Evolutionary conservation across 2,113 vertebrate species (phyloP).

Genomic region (Corvus moneduloides): DNA sequence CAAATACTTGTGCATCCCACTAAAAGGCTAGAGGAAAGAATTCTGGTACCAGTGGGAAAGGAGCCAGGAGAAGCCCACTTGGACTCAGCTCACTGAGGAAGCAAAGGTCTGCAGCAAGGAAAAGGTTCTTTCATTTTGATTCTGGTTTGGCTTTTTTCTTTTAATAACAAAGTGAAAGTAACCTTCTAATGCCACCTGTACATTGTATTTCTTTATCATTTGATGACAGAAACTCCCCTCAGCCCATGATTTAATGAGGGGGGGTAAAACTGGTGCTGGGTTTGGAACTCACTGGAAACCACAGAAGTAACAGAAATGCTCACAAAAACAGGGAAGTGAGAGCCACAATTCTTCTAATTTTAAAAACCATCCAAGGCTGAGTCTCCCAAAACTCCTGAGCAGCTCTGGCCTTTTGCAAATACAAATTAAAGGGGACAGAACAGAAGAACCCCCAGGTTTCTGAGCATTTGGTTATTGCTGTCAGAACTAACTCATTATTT

Average conservation of each 20-base stretch:
- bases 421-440: neutral
- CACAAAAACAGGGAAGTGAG: neutral
- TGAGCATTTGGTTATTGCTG: neutral
- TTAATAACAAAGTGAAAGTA: neutral
- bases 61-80: neutral
- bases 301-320: neutral
- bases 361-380: neutral
- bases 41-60: neutral
- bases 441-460: neutral
- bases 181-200: neutral
- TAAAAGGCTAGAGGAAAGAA: neutral
- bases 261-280: neutral
- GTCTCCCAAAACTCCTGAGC: neutral
- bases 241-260: neutral
- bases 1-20: neutral
- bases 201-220: neutral
- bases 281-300: neutral
- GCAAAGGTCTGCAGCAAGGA: neutral
- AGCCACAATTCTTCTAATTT: neutral
- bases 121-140: neutral
- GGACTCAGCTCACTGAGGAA: neutral
- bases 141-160: neutral
- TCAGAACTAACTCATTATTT: neutral
- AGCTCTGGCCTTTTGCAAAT: neutral
- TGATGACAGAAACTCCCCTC: neutral